Evolutionary conservation across 1,140 invertebrate species (phyloP).

Genomic region (Gryllus bimaculatus): DNA sequence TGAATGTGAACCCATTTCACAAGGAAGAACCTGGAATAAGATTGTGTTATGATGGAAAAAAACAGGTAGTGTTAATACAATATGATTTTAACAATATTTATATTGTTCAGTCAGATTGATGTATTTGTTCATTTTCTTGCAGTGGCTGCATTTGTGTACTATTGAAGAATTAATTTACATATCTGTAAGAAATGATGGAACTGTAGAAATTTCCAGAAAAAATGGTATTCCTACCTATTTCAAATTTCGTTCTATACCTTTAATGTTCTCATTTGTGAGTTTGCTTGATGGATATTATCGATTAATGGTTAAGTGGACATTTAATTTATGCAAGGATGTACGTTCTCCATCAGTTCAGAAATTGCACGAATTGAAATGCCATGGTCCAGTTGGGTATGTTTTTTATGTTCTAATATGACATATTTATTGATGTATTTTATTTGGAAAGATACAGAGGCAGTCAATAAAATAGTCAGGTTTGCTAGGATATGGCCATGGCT

Average conservation of each 20-base stretch:
- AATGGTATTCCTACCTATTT: constrained; percentile 69
- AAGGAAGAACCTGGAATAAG: constrained; percentile 52
- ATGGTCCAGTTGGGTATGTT: constrained; percentile 74
- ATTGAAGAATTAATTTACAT: constrained; percentile 76
- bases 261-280: constrained; percentile 71
- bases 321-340: constrained; percentile 74
- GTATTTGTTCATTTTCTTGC: constrained; percentile 29
- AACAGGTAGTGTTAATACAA: constrained; percentile 39
- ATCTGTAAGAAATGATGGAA: constrained; percentile 55
- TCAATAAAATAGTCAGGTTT: too few species aligned
- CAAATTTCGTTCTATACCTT: constrained; percentile 48
- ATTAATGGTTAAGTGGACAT: constrained; percentile 78
- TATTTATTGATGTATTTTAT: too few species aligned
- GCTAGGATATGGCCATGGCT: too few species aligned
- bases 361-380: constrained; percentile 66
- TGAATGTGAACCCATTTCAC: constrained; percentile 62
- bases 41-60: constrained; percentile 46
- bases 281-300: constrained; percentile 81
- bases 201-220: constrained; percentile 65
- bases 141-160: constrained; percentile 64
- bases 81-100: background rate
- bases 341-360: constrained; percentile 63
- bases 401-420: background rate
- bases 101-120: background rate
- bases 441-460: too few species aligned